Conservation (phyloP, 2,888 invertebrate species). For the Dicranocentrus wangi region DNA sequence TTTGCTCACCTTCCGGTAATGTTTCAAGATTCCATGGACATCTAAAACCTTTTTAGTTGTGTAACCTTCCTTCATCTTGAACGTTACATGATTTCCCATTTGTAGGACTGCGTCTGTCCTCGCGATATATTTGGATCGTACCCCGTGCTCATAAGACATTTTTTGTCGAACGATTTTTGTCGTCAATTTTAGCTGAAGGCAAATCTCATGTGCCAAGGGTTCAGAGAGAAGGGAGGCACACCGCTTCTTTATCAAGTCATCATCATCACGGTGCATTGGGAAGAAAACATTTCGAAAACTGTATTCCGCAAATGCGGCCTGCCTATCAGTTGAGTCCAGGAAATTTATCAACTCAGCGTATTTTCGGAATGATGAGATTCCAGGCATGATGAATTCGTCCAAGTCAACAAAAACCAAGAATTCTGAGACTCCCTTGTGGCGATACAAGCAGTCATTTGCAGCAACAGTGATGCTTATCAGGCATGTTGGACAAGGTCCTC, state of each 20-base stretch:
- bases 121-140: conserved; percentile 19
- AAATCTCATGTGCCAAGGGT: not conserved
- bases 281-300: conserved; percentile 32
- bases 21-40: too few species aligned
- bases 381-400: conserved; percentile 39
- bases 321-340: not conserved
- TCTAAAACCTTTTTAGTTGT: too few species aligned
- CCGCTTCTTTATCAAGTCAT: not conserved
- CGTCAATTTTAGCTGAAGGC: not conserved
- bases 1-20: too few species aligned
- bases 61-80: not conserved
- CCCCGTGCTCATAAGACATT: not conserved
- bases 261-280: not conserved
- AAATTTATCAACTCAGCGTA: conserved; percentile 4
- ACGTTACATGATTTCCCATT: not conserved
- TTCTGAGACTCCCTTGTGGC: conserved; percentile 27
- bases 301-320: not conserved
- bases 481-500: conserved; percentile 2
- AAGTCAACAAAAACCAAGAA: conserved; percentile 37
- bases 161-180: not conserved
- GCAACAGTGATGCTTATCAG: too few species aligned
- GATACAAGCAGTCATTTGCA: conserved; percentile 28
- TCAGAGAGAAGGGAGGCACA: not conserved
- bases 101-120: not conserved
- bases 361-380: not conserved